phyloP scores from a whole-genome alignment of 1,140 invertebrate species.

The Orussus abietinus region DNA sequence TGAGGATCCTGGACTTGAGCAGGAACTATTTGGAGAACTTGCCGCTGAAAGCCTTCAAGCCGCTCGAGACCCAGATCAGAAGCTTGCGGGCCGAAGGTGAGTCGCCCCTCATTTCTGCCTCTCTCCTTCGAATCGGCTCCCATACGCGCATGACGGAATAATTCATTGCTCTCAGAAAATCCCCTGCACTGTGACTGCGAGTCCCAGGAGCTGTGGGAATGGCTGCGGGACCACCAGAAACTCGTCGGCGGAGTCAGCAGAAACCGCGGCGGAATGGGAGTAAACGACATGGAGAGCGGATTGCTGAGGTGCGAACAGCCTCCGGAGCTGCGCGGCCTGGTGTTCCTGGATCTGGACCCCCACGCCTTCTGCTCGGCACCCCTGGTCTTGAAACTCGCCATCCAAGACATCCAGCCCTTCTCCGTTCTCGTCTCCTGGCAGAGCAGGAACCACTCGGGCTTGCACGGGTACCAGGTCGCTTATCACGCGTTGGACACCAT shows the following conservation, averaged over 20 bases:
- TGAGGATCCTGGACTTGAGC: slow-evolving; percentile 76
- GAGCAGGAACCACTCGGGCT: slow-evolving; percentile 78
- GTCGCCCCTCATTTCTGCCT: slow-evolving; percentile 9
- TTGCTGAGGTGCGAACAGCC: slow-evolving; percentile 73
- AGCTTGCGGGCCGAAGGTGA: slow-evolving; percentile 74
- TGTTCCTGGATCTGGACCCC: slow-evolving; percentile 73
- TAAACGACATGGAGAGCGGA: slow-evolving; percentile 40
- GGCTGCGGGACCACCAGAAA: slow-evolving; percentile 81
- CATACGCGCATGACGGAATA: not conserved
- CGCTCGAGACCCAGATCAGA: slow-evolving; percentile 76
- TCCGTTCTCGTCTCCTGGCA: slow-evolving; percentile 87
- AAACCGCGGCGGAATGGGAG: slow-evolving; percentile 19
- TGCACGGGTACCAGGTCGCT: slow-evolving; percentile 81
- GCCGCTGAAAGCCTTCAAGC: slow-evolving; percentile 71
- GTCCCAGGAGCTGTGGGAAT: slow-evolving; percentile 81
- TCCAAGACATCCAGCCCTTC: slow-evolving; percentile 83
- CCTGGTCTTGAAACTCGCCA: slow-evolving; percentile 73
- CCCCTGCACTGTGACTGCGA: slow-evolving; percentile 79
- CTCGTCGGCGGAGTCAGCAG: slow-evolving; percentile 56
- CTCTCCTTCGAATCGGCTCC: not conserved
- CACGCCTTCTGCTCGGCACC: slow-evolving; percentile 78
- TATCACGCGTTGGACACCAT: slow-evolving; percentile 70
- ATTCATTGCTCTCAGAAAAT: slow-evolving; percentile 65
- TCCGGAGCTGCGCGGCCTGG: slow-evolving; percentile 67
- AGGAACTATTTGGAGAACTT: slow-evolving; percentile 80